Percentiles rank a stretch among this genome's conserved stretches.
These are phyloP conservation scores for Chrysomela aeneicollis DNA, from an alignment of 2,888 invertebrate species.

Conservation along the genomic window DNA sequence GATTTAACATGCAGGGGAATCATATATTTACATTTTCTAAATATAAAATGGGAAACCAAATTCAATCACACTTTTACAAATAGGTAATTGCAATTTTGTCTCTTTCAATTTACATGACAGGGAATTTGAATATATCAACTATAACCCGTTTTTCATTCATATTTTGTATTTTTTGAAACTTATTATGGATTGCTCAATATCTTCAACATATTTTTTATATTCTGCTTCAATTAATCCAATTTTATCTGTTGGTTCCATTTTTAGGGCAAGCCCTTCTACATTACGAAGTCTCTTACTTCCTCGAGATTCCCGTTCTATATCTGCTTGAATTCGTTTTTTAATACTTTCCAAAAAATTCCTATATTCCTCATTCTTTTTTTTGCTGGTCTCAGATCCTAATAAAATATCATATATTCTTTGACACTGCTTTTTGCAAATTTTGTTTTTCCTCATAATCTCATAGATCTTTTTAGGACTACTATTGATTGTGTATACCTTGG, in stretches of 20 bases:
- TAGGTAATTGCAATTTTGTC: not conserved
- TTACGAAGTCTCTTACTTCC: constrained; percentile 43
- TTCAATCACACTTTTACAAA: not conserved
- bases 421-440: constrained; percentile 48
- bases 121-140: not conserved
- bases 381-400: constrained; percentile 40
- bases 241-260: constrained; percentile 30
- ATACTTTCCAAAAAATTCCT: constrained; percentile 40
- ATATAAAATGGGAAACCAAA: not conserved
- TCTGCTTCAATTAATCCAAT: constrained; percentile 36
- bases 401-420: constrained; percentile 50
- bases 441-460: constrained; percentile 41
- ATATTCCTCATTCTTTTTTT: constrained; percentile 37
- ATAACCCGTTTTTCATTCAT: not conserved
- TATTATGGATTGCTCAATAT: constrained; percentile 40
- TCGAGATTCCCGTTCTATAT: constrained; percentile 31
- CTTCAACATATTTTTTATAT: constrained; percentile 42
- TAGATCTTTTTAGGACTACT: constrained; percentile 39
- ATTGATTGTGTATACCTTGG: constrained; percentile 27
- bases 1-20: not conserved
- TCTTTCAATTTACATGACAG: not conserved
- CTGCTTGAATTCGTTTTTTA: constrained; percentile 40
- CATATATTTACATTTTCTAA: not conserved
- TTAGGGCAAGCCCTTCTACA: constrained; percentile 27
- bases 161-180: constrained; percentile 25